Evolutionary conservation across 2,797 vertebrate species (phyloP), one percentile per base, ranked within the genome.

Genomic region (Ciconia nigra): DNA sequence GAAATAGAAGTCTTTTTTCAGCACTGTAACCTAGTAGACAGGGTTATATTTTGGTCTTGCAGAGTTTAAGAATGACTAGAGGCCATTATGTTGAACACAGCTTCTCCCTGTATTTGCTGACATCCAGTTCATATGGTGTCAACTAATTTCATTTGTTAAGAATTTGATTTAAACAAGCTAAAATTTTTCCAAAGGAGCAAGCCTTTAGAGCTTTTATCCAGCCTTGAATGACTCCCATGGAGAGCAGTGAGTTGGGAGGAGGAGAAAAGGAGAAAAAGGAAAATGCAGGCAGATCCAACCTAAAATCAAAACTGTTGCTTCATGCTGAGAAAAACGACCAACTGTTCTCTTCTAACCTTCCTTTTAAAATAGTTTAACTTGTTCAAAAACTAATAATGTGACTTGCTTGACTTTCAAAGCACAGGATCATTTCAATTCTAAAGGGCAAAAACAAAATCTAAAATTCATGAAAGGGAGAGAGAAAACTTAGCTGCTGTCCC

Each of bases 401-500:
- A 13, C 29, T 72, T 82, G n/a, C 39, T 92, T 92, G 73, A 84
- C 74, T 96, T 84, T 81, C 86, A 82, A 89, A 74, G 47, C 22
- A 62, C 14, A 49, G 73, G 44, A 90, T 93, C 21, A 85, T 87
- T 98, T 96, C 25, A 66, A 70, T 93, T 94, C 95, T 91, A 92
- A 88, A 89, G 63, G 66, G 82, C 88, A 93, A 94, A 92, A 21
- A 1, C 67, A 93, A 91, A 72, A 65, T 65, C 39, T 54, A 83
- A 70, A 97, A 97, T 91, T 47, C 47, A 39, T 96, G 80, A 81
- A 96, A 90, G 22, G 24, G 67, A 94, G 24, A 52, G 28, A 82
- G 28, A 96, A 89, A 87, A 96, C 35, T 84, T 86, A 66, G 22
- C 24, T 94, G 37, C 28, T 92, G 10, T 81, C 77, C 62, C 76